Conservation (phyloP, 30 jellyfish, hydroid and myxozoan genomes). For the Hydra vulgaris region DNA sequence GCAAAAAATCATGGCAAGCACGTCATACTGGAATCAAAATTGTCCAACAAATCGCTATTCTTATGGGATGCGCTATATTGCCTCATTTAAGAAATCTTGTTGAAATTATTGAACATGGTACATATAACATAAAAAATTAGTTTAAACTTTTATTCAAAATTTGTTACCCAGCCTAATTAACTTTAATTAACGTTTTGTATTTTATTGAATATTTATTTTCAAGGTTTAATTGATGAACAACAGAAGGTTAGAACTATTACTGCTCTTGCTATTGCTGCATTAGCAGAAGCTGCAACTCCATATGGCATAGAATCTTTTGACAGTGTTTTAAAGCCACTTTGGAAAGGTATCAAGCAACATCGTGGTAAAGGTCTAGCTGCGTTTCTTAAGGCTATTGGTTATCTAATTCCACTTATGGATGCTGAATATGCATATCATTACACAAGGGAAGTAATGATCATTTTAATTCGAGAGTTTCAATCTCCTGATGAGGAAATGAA, state of each 20-base stretch:
- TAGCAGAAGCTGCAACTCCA: constrained; percentile 99
- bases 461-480: constrained; percentile 96
- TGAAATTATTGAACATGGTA: constrained; percentile 98
- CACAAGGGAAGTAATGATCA: constrained; percentile 97
- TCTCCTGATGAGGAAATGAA: constrained; percentile 99
- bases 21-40: constrained; percentile 99
- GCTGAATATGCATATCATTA: constrained; percentile 99
- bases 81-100: constrained; percentile 98
- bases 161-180: not conserved
- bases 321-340: constrained; percentile 96
- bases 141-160: no score
- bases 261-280: constrained; percentile 99
- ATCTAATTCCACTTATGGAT: constrained; percentile 99
- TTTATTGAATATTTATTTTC: no score
- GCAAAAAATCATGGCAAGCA: constrained; percentile 99
- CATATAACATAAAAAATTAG: not conserved
- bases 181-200: not conserved
- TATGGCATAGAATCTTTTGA: constrained; percentile 99
- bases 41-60: constrained; percentile 99
- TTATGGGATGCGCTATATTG: constrained; percentile 99
- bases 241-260: constrained; percentile 99
- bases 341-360: constrained; percentile 98
- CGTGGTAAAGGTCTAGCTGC: constrained; percentile 99
- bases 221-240: constrained; percentile 98
- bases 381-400: constrained; percentile 98